phyloP scores from a whole-genome alignment of 1,140 invertebrate species.

The Megalopta genalis region DNA sequence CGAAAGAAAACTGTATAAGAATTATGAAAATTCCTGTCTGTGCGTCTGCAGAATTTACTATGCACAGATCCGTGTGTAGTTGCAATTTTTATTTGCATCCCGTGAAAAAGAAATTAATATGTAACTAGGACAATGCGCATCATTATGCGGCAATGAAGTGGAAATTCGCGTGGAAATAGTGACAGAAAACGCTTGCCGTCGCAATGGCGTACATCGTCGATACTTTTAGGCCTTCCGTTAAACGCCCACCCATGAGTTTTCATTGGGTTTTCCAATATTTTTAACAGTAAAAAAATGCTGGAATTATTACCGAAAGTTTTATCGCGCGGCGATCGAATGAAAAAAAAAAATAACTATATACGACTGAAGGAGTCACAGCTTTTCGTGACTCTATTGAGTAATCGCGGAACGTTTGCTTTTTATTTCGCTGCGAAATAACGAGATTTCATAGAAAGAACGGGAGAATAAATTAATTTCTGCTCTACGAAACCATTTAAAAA shows the following conservation, averaged over 20 bases:
- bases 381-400: background rate
- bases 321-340: background rate
- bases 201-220: constrained; percentile 60
- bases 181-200: constrained; percentile 49
- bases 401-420: background rate
- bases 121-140: background rate
- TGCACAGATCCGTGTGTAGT: background rate
- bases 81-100: background rate
- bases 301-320: background rate
- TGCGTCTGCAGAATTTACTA: background rate
- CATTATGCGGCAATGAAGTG: background rate
- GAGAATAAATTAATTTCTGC: background rate
- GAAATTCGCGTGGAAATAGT: background rate
- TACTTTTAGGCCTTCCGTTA: background rate
- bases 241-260: background rate
- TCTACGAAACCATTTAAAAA: too few species aligned
- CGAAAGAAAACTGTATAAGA: background rate
- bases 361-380: background rate
- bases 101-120: background rate
- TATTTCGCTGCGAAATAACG: too few species aligned
- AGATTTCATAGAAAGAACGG: background rate
- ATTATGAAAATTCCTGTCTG: background rate
- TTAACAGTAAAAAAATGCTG: background rate
- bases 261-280: background rate
- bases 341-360: background rate